These are phyloP conservation scores for Hyles euphorbiae DNA, from an alignment of 1,140 invertebrate genomes.

Conservation along the genomic window DNA sequence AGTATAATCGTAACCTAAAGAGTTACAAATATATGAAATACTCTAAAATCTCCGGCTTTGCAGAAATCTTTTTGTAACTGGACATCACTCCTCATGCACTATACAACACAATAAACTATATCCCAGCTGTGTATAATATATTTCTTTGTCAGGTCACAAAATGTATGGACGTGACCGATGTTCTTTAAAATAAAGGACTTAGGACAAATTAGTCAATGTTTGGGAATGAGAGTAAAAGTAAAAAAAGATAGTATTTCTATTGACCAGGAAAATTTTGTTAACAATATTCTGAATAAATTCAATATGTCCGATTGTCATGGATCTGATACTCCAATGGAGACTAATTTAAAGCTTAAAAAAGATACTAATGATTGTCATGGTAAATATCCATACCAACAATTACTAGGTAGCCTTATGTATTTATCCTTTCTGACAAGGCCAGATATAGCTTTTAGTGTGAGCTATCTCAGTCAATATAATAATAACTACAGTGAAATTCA, in stretches of 20 bases:
- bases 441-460: constrained; percentile 13
- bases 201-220: constrained; percentile 9
- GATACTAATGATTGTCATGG: constrained; percentile 1
- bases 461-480: constrained; percentile 18
- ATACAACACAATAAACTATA: no score
- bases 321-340: constrained; percentile 13
- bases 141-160: no score
- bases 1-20: no score
- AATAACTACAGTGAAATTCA: constrained; percentile 11
- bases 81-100: no score
- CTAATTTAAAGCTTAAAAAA: constrained; percentile 10
- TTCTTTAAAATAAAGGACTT: constrained; percentile 17
- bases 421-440: constrained; percentile 10
- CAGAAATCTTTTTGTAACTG: no score
- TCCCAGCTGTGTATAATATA: no score
- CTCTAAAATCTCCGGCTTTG: no score
- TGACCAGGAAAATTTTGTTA: constrained; percentile 12
- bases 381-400: constrained; percentile 13
- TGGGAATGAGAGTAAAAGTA: constrained; percentile 9
- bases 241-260: constrained; percentile 2
- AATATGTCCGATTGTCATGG: constrained; percentile 12
- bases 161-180: no score
- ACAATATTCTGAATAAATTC: constrained; percentile 11
- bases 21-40: no score
- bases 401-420: constrained; percentile 12